Evolutionary conservation across 2,797 vertebrate genomes (phyloP), one percentile per base, ranked within the genome.

Genomic region (Rhynchotus rufescens): DNA sequence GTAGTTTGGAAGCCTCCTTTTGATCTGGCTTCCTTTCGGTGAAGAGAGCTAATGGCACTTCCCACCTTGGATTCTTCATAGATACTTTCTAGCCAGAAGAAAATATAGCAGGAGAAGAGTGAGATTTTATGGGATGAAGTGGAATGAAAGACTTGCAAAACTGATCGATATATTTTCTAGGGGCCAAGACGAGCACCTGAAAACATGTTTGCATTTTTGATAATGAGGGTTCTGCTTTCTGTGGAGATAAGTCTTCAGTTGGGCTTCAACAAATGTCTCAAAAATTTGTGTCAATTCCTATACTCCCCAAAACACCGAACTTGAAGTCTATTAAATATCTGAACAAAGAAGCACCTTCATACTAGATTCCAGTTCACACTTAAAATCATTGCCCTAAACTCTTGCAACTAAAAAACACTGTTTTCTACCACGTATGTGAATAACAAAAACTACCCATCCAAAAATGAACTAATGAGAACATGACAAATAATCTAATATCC

Each of bases 391-490:
- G 28, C 40, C 47, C 25, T 57, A 38, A 13, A 21, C 12, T 52
- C 80, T 67, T 44, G 77, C 61, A 92, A 60, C 19, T 61, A 56
- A 83, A n/a, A 20, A 30, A 40, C 2, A 28, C 8, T 13, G 26
- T 9, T 36, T 67, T 54, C 10, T 86, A 59, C 75, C 65, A 40
- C 20, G 83, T 10, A 19, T 23, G 56, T 13, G 6, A 86, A 7
- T 0, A 49, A 59, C 51, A 69, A 76, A 80, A 57, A 8, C 2
- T 17, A 84, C 44, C 30, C 6, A 84, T n/a, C 6, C 26, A 85
- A 64, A 36, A 79, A 64, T 25, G 88, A 91, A 69, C 12, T 75
- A 83, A 84, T 66, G 84, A 73, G 28, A 81, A 25, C 45, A 44
- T 17, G 34, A 84, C 80, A 88, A 87, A 84, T 52, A 84, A 67